These are phyloP conservation scores for Macroramphosus scolopax DNA, from an alignment of 2,797 vertebrate species.

Conservation along the genomic window DNA sequence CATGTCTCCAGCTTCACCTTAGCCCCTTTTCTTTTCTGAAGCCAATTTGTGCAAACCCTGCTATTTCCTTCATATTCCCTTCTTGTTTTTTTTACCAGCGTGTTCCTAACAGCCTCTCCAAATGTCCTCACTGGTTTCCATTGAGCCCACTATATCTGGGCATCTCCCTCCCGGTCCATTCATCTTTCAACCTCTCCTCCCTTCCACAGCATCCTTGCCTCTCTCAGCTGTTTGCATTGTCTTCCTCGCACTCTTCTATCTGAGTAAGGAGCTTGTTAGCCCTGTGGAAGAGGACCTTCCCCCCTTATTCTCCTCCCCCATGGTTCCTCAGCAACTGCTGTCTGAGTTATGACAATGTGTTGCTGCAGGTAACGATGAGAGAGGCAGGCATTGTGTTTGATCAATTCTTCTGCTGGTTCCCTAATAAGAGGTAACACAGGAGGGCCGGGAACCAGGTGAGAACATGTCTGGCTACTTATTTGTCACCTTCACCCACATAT, in stretches of 20 bases:
- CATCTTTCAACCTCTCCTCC: conserved; percentile 36
- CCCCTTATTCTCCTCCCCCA: neutral
- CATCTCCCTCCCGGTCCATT: conserved; percentile 22
- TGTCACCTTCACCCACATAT: conserved; percentile 12
- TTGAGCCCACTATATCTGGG: neutral
- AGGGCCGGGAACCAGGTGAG: neutral
- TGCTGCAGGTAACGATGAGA: conserved; percentile 46
- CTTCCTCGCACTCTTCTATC: conserved; percentile 21
- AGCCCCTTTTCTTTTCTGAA: conserved; percentile 24
- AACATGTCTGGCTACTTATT: conserved; percentile 39
- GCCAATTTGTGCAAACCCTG: conserved; percentile 33
- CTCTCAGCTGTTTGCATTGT: conserved; percentile 21
- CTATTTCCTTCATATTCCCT: neutral
- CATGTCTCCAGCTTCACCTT: conserved; percentile 38
- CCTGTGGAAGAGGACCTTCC: conserved; percentile 23
- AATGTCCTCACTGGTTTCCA: conserved; percentile 12
- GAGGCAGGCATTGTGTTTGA: conserved; percentile 33
- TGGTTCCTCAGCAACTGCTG: conserved; percentile 13
- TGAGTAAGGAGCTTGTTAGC: conserved; percentile 53
- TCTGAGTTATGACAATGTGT: conserved; percentile 29
- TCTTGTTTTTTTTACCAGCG: neutral
- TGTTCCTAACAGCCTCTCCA: conserved; percentile 1
- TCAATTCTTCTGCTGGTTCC: conserved; percentile 27
- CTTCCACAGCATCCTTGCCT: conserved; percentile 9
- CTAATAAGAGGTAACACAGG: conserved; percentile 27